Evolutionary conservation across 2,888 invertebrate species (phyloP), one percentile per base, ranked within the genome.

Genomic region (Caenorhabditis becei): DNA sequence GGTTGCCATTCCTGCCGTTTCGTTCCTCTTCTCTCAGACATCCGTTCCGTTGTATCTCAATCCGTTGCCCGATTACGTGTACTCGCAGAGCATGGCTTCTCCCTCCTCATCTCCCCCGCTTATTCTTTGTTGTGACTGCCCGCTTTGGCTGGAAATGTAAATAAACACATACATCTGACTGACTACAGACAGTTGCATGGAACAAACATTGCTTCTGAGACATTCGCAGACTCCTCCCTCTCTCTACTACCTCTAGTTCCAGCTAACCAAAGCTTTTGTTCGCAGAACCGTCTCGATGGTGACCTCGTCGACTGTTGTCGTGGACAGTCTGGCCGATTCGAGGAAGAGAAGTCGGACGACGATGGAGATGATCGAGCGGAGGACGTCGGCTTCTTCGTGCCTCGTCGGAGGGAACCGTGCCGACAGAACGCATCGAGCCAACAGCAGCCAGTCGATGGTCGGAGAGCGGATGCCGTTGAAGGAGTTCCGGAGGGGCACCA

Each of bases 281-380:
- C 62, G 61, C 80, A 74, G 80, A 58, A 74, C 80, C 62, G 80
- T 80, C 56, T 80, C 80, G 18, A 80, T 80, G 80, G 72, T 80
- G 24, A 80, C 80, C 1, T 71, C 80, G 16, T 80, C 80, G 5
- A 80, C 80, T 1, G 80, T 80, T 5, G 74, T 80, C 20, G 67
- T 80, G 18, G 80, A 80, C n/a, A 74, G 58, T 16, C 23, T 79
- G 11, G 18, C 66, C 1, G 78, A 78, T 14, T 66, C 72, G 8
- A 23, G 69, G 2, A 74, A 80, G 18, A 5, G 69, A 53, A 74
- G 80, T 35, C 80, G 74, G 4, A 49, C 63, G 1, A 28, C 66
- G 14, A 70, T 74, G 51, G 74, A 74, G 23, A 69, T 77, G 77
- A 26, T 26, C 37, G 77, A 77, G 37, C 26, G 80, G 49, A 47